Evolutionary conservation across 1,140 invertebrate genomes (phyloP).

Genomic region (Medauroidea extradentata): DNA sequence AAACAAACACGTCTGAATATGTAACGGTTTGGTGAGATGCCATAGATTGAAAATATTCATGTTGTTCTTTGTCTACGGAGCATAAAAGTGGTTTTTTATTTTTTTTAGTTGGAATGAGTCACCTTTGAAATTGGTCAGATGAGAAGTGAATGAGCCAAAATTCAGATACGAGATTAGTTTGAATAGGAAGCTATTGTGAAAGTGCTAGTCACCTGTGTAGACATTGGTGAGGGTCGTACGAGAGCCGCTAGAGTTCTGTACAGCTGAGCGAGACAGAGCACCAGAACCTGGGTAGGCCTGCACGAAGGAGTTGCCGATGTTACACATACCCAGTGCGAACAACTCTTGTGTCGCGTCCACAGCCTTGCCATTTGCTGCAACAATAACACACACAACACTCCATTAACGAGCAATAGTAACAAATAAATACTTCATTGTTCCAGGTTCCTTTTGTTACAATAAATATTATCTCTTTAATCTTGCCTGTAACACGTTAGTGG

Average conservation of each 20-base stretch:
- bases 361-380: conserved; percentile 66
- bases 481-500: neutral
- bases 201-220: conserved; percentile 85
- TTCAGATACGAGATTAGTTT: too few relatives aligned
- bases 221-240: conserved; percentile 79
- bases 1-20: too few relatives aligned
- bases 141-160: too few relatives aligned
- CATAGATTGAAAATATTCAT: too few relatives aligned
- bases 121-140: too few relatives aligned
- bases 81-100: too few relatives aligned
- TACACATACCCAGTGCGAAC: conserved; percentile 73
- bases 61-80: too few relatives aligned
- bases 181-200: too few relatives aligned
- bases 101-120: too few relatives aligned
- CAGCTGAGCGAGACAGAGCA: conserved; percentile 79
- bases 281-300: conserved; percentile 81
- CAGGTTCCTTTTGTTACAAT: neutral
- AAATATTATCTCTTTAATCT: neutral
- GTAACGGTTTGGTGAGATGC: too few relatives aligned
- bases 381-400: neutral
- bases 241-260: conserved; percentile 85
- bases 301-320: conserved; percentile 84
- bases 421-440: neutral
- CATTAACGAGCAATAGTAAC: neutral
- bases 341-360: conserved; percentile 83